Percentiles rank a stretch among this genome's conserved stretches.
Conservation (phyloP, 1,140 invertebrate genomes). For the Wiebesia pumilae region DNA sequence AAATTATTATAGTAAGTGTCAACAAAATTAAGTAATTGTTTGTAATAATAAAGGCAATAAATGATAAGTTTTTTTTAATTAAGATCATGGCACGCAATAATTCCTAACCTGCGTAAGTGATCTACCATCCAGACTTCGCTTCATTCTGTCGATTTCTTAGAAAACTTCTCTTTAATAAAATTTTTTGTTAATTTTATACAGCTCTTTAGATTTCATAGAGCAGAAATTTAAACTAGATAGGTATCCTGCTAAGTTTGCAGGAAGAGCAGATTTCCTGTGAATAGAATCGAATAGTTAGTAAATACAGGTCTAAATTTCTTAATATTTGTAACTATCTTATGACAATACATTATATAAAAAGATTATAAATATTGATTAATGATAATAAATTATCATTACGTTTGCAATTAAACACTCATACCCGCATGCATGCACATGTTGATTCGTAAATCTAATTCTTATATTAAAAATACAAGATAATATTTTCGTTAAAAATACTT, state of each 20-base stretch:
- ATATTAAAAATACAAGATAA: too few species aligned
- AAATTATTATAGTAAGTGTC: too few species aligned
- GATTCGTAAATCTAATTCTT: too few species aligned
- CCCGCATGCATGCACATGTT: too few species aligned
- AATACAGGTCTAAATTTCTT: not conserved
- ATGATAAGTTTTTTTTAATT: not conserved
- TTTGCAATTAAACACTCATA: too few species aligned
- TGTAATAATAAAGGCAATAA: too few species aligned
- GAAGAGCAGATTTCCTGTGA: constrained; percentile 33
- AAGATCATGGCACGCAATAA: not conserved
- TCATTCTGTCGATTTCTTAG: constrained; percentile 58
- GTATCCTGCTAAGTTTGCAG: constrained; percentile 39
- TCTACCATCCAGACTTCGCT: constrained; percentile 59
- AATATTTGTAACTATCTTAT: not conserved
- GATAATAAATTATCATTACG: too few species aligned
- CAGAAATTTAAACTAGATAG: constrained; percentile 6
- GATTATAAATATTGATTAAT: too few species aligned
- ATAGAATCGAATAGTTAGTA: constrained; percentile 1
- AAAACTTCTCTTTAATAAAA: not conserved
- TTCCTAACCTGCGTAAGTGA: constrained; percentile 57
- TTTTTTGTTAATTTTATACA: not conserved
- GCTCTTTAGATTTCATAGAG: constrained; percentile 25
- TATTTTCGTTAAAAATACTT: too few species aligned
- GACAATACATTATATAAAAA: too few species aligned
- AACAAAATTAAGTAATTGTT: too few species aligned